Evolutionary conservation across 2,888 invertebrate species (phyloP).

Genomic region (Lepeophtheirus nordmannii): DNA sequence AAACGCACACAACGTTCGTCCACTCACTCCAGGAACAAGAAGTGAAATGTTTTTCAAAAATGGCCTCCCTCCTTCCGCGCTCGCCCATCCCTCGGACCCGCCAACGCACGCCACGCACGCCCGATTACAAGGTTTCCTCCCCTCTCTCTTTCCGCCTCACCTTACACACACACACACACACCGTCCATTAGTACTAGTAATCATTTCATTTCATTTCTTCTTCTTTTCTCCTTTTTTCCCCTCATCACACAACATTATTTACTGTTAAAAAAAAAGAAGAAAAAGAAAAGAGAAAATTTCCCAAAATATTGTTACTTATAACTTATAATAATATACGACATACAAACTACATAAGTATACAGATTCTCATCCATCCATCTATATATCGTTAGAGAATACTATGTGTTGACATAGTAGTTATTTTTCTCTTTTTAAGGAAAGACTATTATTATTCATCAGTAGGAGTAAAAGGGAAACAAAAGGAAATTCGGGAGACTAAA

Average conservation of each 20-base stretch:
- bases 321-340: too few species aligned
- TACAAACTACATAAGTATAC: too few species aligned
- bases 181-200: neutral
- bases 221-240: neutral
- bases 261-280: neutral
- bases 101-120: conserved; percentile 6
- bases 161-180: neutral
- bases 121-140: neutral
- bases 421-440: too few species aligned
- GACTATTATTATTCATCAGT: too few species aligned
- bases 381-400: too few species aligned
- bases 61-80: neutral
- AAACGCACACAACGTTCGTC: too few species aligned
- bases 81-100: neutral
- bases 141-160: neutral
- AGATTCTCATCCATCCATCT: too few species aligned
- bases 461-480: too few species aligned
- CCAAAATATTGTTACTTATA: too few species aligned
- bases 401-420: too few species aligned
- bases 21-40: neutral
- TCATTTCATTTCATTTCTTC: neutral
- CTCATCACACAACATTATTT: neutral
- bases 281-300: neutral
- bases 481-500: too few species aligned
- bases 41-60: conserved; percentile 1